Conservation (phyloP, 2,113 vertebrate species). For the Panurus biarmicus region DNA sequence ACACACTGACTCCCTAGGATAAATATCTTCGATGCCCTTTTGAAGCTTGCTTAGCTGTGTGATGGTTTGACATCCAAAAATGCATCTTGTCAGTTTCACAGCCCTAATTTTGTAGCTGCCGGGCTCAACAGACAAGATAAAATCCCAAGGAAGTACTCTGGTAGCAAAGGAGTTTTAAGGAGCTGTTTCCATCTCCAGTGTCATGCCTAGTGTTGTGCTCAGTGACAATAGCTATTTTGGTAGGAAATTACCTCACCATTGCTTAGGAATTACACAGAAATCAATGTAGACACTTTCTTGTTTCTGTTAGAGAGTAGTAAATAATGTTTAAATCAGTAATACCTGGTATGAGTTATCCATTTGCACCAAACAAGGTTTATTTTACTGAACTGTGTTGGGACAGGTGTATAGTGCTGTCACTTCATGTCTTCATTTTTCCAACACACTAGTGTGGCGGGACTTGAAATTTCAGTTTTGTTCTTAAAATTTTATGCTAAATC, state of each 20-base stretch:
- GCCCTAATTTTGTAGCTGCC: not conserved
- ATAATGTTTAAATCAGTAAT: not conserved
- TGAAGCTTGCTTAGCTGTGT: not conserved
- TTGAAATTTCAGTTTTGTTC: not conserved
- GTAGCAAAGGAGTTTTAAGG: not conserved
- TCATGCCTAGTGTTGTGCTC: not conserved
- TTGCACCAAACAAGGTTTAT: not conserved
- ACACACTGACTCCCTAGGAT: not conserved
- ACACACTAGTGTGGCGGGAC: not conserved
- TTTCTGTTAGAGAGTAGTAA: not conserved
- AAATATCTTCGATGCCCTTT: not conserved
- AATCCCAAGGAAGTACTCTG: not conserved
- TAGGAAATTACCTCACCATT: not conserved
- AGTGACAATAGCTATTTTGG: not conserved
- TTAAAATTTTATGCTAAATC: not conserved
- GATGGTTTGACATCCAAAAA: not conserved
- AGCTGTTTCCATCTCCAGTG: not conserved
- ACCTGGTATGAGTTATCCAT: not conserved
- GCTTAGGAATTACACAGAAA: not conserved
- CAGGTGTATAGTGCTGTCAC: not conserved
- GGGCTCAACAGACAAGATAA: not conserved
- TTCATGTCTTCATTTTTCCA: not conserved
- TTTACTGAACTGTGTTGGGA: not conserved
- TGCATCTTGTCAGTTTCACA: not conserved
- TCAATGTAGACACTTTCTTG: not conserved